A percentile compares a stretch with the other conserved stretches of the same genome.
Evolutionary conservation across 1,140 invertebrate genomes (phyloP).

Genomic region (Lepidurus packardi): DNA sequence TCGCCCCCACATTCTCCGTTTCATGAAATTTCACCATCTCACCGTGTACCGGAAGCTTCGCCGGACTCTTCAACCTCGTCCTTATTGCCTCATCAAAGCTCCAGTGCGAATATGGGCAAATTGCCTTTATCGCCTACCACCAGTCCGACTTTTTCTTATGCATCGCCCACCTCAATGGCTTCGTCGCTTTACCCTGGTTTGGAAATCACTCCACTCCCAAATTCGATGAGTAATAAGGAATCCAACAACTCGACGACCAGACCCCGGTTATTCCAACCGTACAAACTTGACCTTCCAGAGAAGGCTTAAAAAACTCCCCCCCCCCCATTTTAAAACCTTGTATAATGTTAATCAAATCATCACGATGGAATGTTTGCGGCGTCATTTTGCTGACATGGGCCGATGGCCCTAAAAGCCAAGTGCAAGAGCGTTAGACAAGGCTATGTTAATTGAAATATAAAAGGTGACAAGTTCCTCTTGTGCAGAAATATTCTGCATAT

Average conservation of each 20-base stretch:
- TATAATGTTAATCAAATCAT: constrained; percentile 4
- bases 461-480: constrained; percentile 14
- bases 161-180: background rate
- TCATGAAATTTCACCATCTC: constrained; percentile 25
- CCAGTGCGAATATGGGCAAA: constrained; percentile 12
- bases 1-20: constrained; percentile 16
- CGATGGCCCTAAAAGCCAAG: background rate
- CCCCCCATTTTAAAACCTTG: background rate
- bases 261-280: constrained; percentile 33
- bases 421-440: background rate
- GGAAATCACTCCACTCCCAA: constrained; percentile 14
- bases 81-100: constrained; percentile 15
- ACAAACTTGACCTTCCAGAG: constrained; percentile 30
- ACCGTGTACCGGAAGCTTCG: constrained; percentile 23
- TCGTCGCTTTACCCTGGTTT: background rate
- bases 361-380: background rate
- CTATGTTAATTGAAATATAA: background rate
- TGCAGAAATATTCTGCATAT: background rate
- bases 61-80: background rate
- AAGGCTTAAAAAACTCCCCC: background rate
- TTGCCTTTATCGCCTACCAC: background rate
- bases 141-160: background rate
- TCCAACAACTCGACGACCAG: background rate
- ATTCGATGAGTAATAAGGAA: background rate
- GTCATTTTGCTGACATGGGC: background rate